A percentile compares a stretch with the other conserved stretches of the same genome.
Evolutionary conservation across 2,797 vertebrate genomes (phyloP).

Genomic region (Cheirogaleus major): DNA sequence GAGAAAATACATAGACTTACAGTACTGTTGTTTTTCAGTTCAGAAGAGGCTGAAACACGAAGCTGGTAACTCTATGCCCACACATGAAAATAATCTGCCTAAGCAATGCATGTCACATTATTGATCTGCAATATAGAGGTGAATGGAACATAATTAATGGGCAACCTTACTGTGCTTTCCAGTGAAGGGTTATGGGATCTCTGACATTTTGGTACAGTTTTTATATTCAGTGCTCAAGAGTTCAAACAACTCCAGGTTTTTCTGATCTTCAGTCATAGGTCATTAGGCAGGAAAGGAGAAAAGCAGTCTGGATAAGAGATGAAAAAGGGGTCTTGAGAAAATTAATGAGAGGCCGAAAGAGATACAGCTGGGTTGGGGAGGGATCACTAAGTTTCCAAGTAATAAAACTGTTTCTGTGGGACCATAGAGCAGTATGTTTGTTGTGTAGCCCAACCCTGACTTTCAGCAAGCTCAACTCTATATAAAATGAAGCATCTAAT

Average conservation of each 20-base stretch:
- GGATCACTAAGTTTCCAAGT: slow-evolving; percentile 8
- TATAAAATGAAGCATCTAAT: slow-evolving; percentile 33
- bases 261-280: slow-evolving; percentile 3
- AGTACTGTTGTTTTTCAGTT: background rate
- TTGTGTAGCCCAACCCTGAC: background rate
- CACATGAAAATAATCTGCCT: background rate
- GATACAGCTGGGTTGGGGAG: background rate
- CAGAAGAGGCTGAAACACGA: background rate
- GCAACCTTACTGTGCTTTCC: background rate
- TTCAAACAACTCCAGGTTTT: slow-evolving; percentile 17
- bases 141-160: background rate
- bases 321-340: slow-evolving; percentile 23
- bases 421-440: background rate
- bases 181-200: background rate
- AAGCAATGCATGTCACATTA: background rate
- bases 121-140: background rate
- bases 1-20: background rate
- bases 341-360: background rate
- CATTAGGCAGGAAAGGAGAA: background rate
- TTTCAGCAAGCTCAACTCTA: background rate
- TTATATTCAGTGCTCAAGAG: slow-evolving; percentile 15
- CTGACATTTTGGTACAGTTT: slow-evolving; percentile 21
- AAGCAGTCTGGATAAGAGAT: background rate
- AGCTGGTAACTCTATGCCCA: background rate
- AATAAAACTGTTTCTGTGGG: background rate